Evolutionary conservation across 2,888 invertebrate genomes (phyloP).

Genomic region (Chymomyza procnemis): DNA sequence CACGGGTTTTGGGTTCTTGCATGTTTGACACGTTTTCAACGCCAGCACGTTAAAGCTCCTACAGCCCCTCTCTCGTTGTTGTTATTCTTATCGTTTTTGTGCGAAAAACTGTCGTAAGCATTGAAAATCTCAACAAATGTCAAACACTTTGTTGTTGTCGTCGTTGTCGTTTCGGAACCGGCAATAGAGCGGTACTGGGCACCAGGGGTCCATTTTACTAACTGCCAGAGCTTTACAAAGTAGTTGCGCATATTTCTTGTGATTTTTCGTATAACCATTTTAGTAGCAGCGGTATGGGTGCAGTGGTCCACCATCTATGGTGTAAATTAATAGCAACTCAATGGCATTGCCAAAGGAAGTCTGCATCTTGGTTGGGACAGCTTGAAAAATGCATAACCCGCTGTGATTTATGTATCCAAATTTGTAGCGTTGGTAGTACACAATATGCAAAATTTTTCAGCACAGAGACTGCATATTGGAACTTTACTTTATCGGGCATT

Average conservation of each 20-base stretch:
- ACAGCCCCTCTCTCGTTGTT: background rate
- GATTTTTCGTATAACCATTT: conserved; percentile 24
- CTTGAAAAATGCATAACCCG: background rate
- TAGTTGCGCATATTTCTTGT: conserved; percentile 53
- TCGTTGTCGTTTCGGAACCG: conserved; percentile 2
- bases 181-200: background rate
- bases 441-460: background rate
- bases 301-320: background rate
- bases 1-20: background rate
- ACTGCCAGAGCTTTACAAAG: conserved; percentile 45
- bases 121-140: conserved; percentile 67
- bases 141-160: conserved; percentile 61
- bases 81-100: too few species aligned
- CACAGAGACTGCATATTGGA: background rate
- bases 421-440: background rate
- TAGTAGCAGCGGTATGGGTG: too few species aligned
- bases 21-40: conserved; percentile 43
- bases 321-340: conserved; percentile 3
- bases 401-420: background rate
- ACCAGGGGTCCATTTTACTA: background rate
- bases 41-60: conserved; percentile 1
- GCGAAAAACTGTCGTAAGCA: conserved; percentile 20
- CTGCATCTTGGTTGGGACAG: background rate
- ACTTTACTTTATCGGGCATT: background rate
- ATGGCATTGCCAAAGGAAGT: background rate